These are phyloP conservation scores for Rhyzopertha dominica DNA, from an alignment of 1,140 invertebrate genomes.

Conservation along the genomic window DNA sequence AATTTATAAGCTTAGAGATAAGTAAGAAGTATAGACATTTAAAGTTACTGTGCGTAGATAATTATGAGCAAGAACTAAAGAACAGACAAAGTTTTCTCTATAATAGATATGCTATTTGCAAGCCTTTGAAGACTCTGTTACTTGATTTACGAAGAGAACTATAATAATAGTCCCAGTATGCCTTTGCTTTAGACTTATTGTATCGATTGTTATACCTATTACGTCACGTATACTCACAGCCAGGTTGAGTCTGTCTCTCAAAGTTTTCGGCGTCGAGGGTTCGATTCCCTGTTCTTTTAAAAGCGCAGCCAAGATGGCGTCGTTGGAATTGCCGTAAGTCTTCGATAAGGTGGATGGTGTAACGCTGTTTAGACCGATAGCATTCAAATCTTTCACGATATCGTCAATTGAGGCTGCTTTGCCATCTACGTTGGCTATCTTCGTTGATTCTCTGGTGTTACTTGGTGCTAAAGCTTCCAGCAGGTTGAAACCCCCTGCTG, in stretches of 20 bases:
- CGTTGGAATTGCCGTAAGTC: slow-evolving; percentile 54
- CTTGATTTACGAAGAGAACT: too few relatives aligned
- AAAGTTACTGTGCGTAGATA: too few relatives aligned
- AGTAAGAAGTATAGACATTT: too few relatives aligned
- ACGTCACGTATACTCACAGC: slow-evolving; percentile 49
- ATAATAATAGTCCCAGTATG: too few relatives aligned
- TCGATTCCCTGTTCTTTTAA: slow-evolving; percentile 63
- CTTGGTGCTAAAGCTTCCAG: slow-evolving; percentile 8
- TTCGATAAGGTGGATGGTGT: slow-evolving; percentile 24
- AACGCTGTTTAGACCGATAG: slow-evolving; percentile 16
- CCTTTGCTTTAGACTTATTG: too few relatives aligned
- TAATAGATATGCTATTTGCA: too few relatives aligned
- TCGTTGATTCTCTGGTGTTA: slow-evolving; percentile 20
- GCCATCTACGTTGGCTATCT: slow-evolving; percentile 2
- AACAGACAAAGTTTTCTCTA: too few relatives aligned
- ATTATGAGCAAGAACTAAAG: too few relatives aligned
- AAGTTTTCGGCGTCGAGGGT: slow-evolving; percentile 56
- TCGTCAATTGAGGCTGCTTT: slow-evolving; percentile 27
- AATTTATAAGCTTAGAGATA: too few relatives aligned
- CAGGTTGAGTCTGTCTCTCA: slow-evolving; percentile 51
- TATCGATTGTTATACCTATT: too few relatives aligned
- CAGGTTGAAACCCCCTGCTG: slow-evolving; percentile 6
- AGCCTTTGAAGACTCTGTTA: too few relatives aligned
- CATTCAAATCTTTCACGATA: slow-evolving; percentile 33
- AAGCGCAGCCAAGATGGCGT: slow-evolving; percentile 60